Percentiles rank a stretch among this genome's conserved stretches.
Conservation (phyloP, 2,113 vertebrate species). For the Neotoma lepida region DNA sequence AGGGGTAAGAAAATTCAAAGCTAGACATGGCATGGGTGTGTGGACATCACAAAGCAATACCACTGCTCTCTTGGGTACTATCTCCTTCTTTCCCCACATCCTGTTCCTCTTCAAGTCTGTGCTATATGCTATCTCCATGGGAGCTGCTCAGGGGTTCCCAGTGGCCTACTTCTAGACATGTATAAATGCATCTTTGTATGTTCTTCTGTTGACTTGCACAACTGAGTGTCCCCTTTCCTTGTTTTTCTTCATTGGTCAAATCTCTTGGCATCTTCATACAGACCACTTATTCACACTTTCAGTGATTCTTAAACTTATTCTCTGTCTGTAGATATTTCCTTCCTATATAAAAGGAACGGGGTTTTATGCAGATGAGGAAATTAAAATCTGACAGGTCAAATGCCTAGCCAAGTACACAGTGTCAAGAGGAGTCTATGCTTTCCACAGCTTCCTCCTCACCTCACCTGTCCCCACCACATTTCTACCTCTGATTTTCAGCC, state of each 20-base stretch:
- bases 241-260: not conserved
- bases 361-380: slow-evolving; percentile 41
- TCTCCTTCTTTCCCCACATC: not conserved
- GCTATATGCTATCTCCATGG: not conserved
- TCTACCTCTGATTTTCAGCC: not conserved
- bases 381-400: slow-evolving; percentile 32
- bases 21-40: not conserved
- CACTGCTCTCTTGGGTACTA: not conserved
- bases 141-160: slow-evolving; percentile 10
- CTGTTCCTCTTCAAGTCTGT: not conserved
- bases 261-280: not conserved
- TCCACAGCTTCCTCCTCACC: not conserved
- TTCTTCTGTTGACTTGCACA: not conserved
- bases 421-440: not conserved
- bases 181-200: slow-evolving; percentile 28
- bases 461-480: not conserved
- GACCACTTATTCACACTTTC: not conserved
- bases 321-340: not conserved
- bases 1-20: not conserved
- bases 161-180: not conserved
- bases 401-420: not conserved
- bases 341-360: not conserved
- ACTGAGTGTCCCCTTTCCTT: not conserved
- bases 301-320: not conserved
- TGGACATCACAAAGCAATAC: not conserved